These are phyloP conservation scores for Drosophila sulfurigaster DNA, from an alignment of 1,140 invertebrate genomes.

Conservation along the genomic window DNA sequence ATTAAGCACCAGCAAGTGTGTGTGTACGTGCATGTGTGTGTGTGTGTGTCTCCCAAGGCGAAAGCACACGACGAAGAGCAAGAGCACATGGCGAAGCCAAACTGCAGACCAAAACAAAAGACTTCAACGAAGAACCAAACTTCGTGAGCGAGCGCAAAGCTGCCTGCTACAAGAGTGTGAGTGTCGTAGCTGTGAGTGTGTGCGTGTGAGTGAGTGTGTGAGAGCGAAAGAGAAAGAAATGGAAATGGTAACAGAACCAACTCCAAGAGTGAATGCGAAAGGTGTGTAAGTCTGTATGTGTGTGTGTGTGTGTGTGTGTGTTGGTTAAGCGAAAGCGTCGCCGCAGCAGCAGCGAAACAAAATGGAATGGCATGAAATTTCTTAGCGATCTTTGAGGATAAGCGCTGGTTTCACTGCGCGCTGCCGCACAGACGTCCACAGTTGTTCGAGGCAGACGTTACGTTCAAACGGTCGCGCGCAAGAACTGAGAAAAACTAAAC, in stretches of 20 bases:
- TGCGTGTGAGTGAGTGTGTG: constrained; percentile 4
- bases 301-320: constrained; percentile 35
- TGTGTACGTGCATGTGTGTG: constrained; percentile 4
- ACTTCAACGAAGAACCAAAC: constrained; percentile 82
- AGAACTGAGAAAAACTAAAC: constrained; percentile 47
- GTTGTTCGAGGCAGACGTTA: constrained; percentile 81
- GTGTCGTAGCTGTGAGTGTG: not conserved
- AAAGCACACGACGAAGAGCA: constrained; percentile 60
- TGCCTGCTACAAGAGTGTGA: constrained; percentile 6
- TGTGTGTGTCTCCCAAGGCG: constrained; percentile 62
- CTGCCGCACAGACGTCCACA: constrained; percentile 82
- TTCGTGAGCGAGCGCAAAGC: constrained; percentile 43
- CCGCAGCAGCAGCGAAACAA: constrained; percentile 59
- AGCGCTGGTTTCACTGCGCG: constrained; percentile 79
- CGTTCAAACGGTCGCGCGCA: constrained; percentile 76
- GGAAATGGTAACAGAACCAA: constrained; percentile 68
- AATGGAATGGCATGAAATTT: constrained; percentile 83
- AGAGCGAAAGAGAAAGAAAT: constrained; percentile 61
- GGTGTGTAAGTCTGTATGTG: constrained; percentile 3
- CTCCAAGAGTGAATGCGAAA: constrained; percentile 9
- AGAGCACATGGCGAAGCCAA: constrained; percentile 70
- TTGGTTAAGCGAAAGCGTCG: constrained; percentile 75
- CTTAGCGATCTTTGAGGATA: constrained; percentile 83
- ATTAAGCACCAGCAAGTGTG: constrained; percentile 48
- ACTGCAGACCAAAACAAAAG: constrained; percentile 78